Percentiles rank a stretch among this genome's conserved stretches.
Evolutionary conservation across 2,888 invertebrate genomes (phyloP).

Genomic region (Steromphala cineraria): DNA sequence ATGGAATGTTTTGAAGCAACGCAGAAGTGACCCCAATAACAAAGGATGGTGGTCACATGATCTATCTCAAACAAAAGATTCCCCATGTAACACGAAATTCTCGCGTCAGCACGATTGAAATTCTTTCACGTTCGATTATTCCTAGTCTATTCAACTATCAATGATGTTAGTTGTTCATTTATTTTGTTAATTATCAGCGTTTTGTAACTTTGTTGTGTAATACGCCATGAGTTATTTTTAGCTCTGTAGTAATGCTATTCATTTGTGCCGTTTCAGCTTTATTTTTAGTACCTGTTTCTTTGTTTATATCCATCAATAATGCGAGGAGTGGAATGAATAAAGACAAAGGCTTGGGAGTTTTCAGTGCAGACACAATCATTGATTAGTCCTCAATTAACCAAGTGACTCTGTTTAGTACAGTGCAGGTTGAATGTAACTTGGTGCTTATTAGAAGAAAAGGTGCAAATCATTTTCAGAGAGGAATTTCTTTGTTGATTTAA

Average conservation of each 20-base stretch:
- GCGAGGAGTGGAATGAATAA: background rate
- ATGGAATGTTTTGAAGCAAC: slow-evolving; percentile 17
- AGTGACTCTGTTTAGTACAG: background rate
- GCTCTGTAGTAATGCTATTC: slow-evolving; percentile 3
- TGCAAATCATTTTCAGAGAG: too few species aligned
- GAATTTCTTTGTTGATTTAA: too few species aligned
- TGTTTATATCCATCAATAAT: slow-evolving; percentile 12
- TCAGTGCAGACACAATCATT: background rate
- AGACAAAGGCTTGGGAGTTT: too few species aligned
- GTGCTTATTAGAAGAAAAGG: too few species aligned
- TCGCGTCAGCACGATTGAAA: slow-evolving; percentile 5
- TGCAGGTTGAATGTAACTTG: too few species aligned
- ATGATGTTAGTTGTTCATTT: too few species aligned
- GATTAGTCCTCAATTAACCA: background rate
- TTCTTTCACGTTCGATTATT: background rate
- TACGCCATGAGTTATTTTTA: background rate
- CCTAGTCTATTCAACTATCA: background rate
- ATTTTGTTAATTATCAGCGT: too few species aligned
- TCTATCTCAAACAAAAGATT: background rate
- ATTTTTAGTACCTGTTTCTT: slow-evolving; percentile 19
- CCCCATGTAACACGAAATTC: background rate
- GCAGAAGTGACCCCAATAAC: slow-evolving; percentile 12
- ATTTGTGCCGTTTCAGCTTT: slow-evolving; percentile 6
- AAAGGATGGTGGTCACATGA: slow-evolving; percentile 15
- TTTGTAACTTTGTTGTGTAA: background rate